Evolutionary conservation across 2,113 vertebrate genomes (phyloP), one percentile per base, ranked within the genome.

Genomic region (Dromaius novaehollandiae): DNA sequence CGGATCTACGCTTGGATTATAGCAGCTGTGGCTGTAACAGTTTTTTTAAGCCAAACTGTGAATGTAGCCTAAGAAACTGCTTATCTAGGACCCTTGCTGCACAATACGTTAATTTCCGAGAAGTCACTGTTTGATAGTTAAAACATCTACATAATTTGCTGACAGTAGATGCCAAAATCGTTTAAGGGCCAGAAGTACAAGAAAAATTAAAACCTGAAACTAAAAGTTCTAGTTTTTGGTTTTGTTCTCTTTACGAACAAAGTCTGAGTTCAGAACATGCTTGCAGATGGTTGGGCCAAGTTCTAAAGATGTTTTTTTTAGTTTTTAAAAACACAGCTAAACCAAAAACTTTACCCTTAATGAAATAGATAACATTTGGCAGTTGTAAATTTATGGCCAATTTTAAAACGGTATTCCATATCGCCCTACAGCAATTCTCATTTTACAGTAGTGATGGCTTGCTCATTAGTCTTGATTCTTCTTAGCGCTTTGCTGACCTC

Each of bases 141-240:
- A 36, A 63, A 24, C 6, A 10, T 8, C 11, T 4, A 18, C 5
- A 0, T n/a, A 73, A 61, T 25, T 28, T 1, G 0, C 66, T 64
- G 68, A 64, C 63, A 63, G 12, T 11, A 6, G 10, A n/a, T 69
- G 14, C 30, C 32, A 32, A 32, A 53, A 15, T 42, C 42, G 55
- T n/a, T 76, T 46, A 60, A 44, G 75, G 69, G 40, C n/a, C 38
- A 7, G 11, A 44, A 58, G 22, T 38, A 24, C 14, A 50, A 32
- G 32, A 50, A 3, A 55, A 64, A 13, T 24, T 20, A 50, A 30
- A 42, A 82, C 40, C 30, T n/a, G 44, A 38, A 38, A 18, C n/a
- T 75, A 1, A 12, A 20, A 56, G 8, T 61, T 55, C 18, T 61
- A 53, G 28, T 34, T 28, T 55, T 56, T 74, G 28, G 40, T n/a